Evolutionary conservation across 2,113 vertebrate genomes (phyloP), one percentile per base, ranked within the genome.

Genomic region (Sylvilagus bachmani): DNA sequence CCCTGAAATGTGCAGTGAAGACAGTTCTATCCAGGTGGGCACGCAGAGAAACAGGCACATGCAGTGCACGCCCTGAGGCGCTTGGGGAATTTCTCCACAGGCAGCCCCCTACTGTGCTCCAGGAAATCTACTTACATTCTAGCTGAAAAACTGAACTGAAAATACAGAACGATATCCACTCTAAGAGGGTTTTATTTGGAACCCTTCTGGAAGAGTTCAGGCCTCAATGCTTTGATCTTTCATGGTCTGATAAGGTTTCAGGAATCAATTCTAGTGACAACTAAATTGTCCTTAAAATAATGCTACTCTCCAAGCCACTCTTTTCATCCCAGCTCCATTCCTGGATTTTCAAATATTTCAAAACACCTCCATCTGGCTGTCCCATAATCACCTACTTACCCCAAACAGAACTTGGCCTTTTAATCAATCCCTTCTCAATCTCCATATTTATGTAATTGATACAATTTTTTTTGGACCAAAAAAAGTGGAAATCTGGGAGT

Each of bases 261-360:
- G 31, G 80, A 49, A 94, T 38, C 22, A 58, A 31, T 49, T 90
- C 10, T 58, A 49, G 64, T 33, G 36, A 55, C 22, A 44, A 38
- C 33, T 27, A 89, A 77, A 22, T 38, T 33, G 58, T 66, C 29
- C 33, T 58, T 58, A 58, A 3, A 58, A 17, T 21, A 58, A 21
- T 22, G 49, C 14, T 38, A 22, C 38, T 7, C 24, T 33, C 10
- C 31, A 75, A 70, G n/a, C 1, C 24, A 82, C 51, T 5, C 10
- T 86, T 90, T 31, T 91, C n/a, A 51, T 16, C 19, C 10, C 27
- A 38, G 58, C 44, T 69, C 13, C 17, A 94, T 77, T 67, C 25
- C n/a, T 78, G 29, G 44, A 75, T 93, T 91, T 96, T 31, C 58
- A 90, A 53, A 10, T 55, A 53, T 67, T 93, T 90, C 88, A 73